These are phyloP conservation scores for Diloba caeruleocephala DNA, from an alignment of 2,888 invertebrate species.

Conservation along the genomic window DNA sequence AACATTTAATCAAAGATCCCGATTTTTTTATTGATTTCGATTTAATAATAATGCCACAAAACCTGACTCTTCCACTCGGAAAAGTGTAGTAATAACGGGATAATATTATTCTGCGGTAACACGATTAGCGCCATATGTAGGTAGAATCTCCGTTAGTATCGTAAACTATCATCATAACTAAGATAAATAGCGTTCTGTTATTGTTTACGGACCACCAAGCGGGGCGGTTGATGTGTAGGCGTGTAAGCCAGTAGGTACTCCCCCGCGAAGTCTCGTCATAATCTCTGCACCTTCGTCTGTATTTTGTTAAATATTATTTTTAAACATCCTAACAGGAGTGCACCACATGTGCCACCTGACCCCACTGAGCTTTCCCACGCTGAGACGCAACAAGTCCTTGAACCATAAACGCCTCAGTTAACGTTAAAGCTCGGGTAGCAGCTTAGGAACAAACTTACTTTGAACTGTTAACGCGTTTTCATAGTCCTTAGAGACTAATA, in stretches of 20 bases:
- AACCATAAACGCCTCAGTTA: constrained; percentile 74
- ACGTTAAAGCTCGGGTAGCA: constrained; percentile 68
- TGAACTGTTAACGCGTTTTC: constrained; percentile 58
- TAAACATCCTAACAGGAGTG: constrained; percentile 82
- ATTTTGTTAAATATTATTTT: constrained; percentile 85
- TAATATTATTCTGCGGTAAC: constrained; percentile 66
- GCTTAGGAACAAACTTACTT: constrained; percentile 61
- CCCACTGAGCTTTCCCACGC: constrained; percentile 86
- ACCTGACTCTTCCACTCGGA: constrained; percentile 50
- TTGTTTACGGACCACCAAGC: constrained; percentile 85
- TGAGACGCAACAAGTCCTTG: constrained; percentile 69
- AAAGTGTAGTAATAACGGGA: constrained; percentile 53
- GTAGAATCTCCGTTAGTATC: constrained; percentile 57
- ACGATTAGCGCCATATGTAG: constrained; percentile 63
- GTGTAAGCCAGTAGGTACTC: constrained; percentile 65
- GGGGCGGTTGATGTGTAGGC: constrained; percentile 49
- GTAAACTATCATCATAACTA: constrained; percentile 73
- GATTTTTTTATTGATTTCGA: constrained; percentile 5
- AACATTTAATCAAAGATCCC: neutral
- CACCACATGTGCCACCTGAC: constrained; percentile 89
- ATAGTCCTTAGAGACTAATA: constrained; percentile 56
- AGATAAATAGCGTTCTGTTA: constrained; percentile 80
- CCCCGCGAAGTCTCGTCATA: constrained; percentile 78
- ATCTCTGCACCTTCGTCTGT: constrained; percentile 75
- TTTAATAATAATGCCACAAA: constrained; percentile 39